Percentiles rank a stretch among this genome's conserved stretches.
These are phyloP conservation scores for Tetramorium parvispinum DNA, from an alignment of 1,140 invertebrate species.

Conservation along the genomic window DNA sequence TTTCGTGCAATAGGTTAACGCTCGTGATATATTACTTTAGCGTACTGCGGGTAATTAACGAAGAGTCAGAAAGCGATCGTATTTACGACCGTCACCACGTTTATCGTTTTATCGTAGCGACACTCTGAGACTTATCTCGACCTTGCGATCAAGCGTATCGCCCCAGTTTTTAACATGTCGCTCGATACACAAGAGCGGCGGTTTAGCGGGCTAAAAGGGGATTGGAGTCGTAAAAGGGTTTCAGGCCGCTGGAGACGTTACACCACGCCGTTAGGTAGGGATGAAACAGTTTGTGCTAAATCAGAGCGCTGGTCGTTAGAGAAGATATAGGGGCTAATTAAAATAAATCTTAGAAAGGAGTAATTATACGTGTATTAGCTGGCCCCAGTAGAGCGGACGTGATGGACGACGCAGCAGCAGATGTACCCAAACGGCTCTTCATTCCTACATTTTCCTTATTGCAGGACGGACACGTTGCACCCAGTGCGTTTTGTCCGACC, in stretches of 20 bases:
- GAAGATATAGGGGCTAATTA: slow-evolving; percentile 85
- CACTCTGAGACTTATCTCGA: slow-evolving; percentile 4
- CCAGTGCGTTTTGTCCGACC: slow-evolving; percentile 58
- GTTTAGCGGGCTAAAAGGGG: slow-evolving; percentile 34
- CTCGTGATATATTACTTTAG: not conserved
- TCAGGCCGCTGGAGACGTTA: slow-evolving; percentile 37
- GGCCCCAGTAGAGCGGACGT: slow-evolving; percentile 76
- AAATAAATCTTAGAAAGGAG: slow-evolving; percentile 86
- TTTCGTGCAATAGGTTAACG: not conserved
- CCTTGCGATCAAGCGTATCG: slow-evolving; percentile 6
- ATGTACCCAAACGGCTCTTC: slow-evolving; percentile 86
- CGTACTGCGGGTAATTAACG: slow-evolving; percentile 18
- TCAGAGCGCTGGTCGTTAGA: slow-evolving; percentile 84
- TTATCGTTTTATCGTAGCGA: not conserved
- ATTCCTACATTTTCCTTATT: slow-evolving; percentile 85
- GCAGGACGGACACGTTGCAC: slow-evolving; percentile 81
- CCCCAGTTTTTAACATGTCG: slow-evolving; percentile 47
- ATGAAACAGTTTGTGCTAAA: slow-evolving; percentile 82
- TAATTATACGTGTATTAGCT: slow-evolving; percentile 87
- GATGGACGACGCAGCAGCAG: slow-evolving; percentile 85
- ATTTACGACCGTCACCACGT: not conserved
- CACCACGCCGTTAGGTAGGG: slow-evolving; percentile 71
- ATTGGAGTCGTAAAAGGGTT: slow-evolving; percentile 62
- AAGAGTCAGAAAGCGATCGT: not conserved
- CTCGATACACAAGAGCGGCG: slow-evolving; percentile 32